Base-by-base conservation (phyloP, 2,797 vertebrate genomes). In the Benthosema pterotum region DNA sequence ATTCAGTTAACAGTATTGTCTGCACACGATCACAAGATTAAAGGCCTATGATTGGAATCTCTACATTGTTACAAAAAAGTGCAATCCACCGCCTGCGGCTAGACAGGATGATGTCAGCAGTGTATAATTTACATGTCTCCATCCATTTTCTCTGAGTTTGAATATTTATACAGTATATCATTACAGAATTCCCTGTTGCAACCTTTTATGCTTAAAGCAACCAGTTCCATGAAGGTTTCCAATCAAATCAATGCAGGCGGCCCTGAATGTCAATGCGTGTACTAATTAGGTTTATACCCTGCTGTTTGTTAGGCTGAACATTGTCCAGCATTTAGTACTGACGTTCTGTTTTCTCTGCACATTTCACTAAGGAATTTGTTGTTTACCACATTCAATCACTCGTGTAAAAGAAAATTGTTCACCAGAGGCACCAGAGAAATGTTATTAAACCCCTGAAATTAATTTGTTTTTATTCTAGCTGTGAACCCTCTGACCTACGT, bases 1-100 rank as follows among this genome's bases (percentile, higher is more conserved):
- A n/a, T n/a, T n/a, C n/a, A n/a, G n/a, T n/a, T n/a, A n/a, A n/a
- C 42, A 77, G 64, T 75, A 54, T 83, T 83, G 72, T 69, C 52
- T 42, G 69, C 42, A 43, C n/a, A n/a, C n/a, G n/a, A n/a, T 11
- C 25, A 25, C 25, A 25, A 25, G 25, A 25, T 25, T 25, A 25
- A 25, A 25, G 22, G 22, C 22, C 2, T 25, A 2, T 25, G 22
- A 25, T 25, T 25, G 22, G 22, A 25, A 25, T 25, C 22, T 25
- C 22, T 2, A 25, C 22, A n/a, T 25, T 5, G 5, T 25, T 25
- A 25, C n/a, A 25, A 25, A 25, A 5, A 25, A 3, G 2, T 25
- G 3, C 25, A 25, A 25, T 5, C 25, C 25, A 3, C 25, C 25
- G n/a, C n/a, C n/a, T 25, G 25, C 25, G 25, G 25, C 25, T 5